Evolutionary conservation across 2,888 invertebrate species (phyloP), one percentile per base, ranked within the genome.

Genomic region (Drosophila siamana): DNA sequence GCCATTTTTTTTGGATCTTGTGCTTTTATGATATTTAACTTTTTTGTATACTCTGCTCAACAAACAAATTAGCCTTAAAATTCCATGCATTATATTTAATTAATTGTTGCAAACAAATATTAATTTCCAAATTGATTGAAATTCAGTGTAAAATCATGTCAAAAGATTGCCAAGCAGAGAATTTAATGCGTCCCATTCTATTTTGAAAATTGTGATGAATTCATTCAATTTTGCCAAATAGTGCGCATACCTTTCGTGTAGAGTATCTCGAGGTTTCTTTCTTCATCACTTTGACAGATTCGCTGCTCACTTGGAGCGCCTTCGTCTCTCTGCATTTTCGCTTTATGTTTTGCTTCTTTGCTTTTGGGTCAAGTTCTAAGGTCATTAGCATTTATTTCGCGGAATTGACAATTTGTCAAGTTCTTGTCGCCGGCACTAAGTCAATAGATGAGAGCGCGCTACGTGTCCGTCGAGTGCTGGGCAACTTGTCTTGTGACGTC

Each of bases 381-480:
- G 48, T 68, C 70, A 68, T 74, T 78, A 56, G 54, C 68, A 74
- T 78, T 69, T 73, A 64, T 69, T 77, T 68, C 46, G 62, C 59
- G 67, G 60, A 77, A 74, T 74, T 70, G 67, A 68, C 69, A 77
- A 77, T 77, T 77, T 77, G 77, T 77, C 73, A 77, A 73, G 62
- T 56, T 72, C 43, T 44, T 51, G 55, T 38, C 36, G n/a, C 22
- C 48, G 40, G 16, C 43, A 54, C 64, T 57, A 64, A 64, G 65
- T 69, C 59, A 71, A 68, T 62, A 77, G 61, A 64, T 59, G 63
- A 52, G 52, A 51, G 52, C 55, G 16, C 43, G 51, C 48, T 47
- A 50, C 43, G 66, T 66, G 48, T 38, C n/a, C 24, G 22, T 26
- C 19, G 22, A 57, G 15, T 38, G 19, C 36, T 38, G 3, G 15